phyloP scores from a whole-genome alignment of 2,797 vertebrate species.

The Tragelaphus oryx region DNA sequence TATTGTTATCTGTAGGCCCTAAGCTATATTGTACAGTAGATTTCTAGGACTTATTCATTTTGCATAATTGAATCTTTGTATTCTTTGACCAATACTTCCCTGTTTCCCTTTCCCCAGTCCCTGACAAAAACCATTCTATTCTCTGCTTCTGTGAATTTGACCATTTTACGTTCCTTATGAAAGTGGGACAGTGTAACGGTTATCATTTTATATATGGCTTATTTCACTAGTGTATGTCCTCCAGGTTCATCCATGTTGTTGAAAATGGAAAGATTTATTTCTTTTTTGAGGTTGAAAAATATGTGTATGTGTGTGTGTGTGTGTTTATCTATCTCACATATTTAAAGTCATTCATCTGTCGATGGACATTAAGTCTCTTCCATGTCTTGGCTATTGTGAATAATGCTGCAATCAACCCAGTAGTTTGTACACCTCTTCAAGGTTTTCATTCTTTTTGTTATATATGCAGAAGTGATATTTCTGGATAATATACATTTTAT shows the following conservation, averaged over 20 bases:
- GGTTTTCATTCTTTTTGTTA: not conserved
- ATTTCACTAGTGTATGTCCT: not conserved
- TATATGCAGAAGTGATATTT: not conserved
- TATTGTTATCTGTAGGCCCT: not conserved
- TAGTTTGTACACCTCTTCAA: not conserved
- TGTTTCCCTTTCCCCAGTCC: not conserved
- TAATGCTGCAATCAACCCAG: not conserved
- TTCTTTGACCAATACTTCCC: not conserved
- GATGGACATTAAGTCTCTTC: not conserved
- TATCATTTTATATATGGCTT: not conserved
- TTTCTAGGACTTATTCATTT: not conserved
- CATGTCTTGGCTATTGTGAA: not conserved
- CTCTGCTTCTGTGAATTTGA: not conserved
- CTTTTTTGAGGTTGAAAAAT: not conserved
- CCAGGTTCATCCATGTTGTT: not conserved
- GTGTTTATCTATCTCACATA: not conserved
- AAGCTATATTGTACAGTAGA: not conserved
- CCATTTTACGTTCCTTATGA: not conserved
- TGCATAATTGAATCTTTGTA: not conserved
- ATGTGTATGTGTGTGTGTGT: not conserved
- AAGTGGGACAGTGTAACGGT: not conserved
- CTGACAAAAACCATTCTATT: not conserved
- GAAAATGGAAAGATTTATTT: not conserved
- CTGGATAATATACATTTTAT: not conserved
- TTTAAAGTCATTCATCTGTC: not conserved